Base-by-base conservation (phyloP, 2,888 invertebrate genomes). In the Caenorhabditis sp. region DNA sequence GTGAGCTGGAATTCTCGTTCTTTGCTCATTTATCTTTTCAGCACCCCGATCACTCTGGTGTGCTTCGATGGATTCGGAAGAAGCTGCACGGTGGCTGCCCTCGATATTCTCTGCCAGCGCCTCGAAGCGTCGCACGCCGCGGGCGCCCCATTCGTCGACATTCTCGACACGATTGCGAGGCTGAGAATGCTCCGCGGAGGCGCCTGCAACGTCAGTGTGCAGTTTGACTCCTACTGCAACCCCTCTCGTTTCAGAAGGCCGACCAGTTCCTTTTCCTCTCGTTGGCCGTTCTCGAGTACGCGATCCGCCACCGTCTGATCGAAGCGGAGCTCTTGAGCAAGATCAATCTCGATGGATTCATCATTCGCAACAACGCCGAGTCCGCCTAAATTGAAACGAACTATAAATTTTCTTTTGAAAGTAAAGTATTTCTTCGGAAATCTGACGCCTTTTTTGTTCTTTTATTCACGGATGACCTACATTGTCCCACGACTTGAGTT, bases 41-140 rank as follows among this genome's bases (percentile, higher is more conserved):
- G 82, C 35, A 61, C 76, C 15, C 86, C 86, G n/a, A 80, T 83
- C n/a, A 66, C 85, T 26, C 48, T 86, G 32, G 70, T 83, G 27
- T 84, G 86, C 43, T 55, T 78, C n/a, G 79, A 86, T 8, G 86
- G 86, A 9, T 82, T 83, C 15, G 79, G 81, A 11, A 63, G 82
- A 35, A 79, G 81, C 32, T 85, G 83, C 8, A 63, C 79, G 8
- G 8, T 86, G 26, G 85, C 66, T 6, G 83, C 84, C 3, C 65
- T 86, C 17, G 86, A 86, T 70, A 84, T 86, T 70, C 71, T 83
- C 32, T 73, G 70, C 53, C 74, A 66, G 8, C 81, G 81, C 58
- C 73, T 86, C 39, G 82, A 85, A 39, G 78, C 72, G n/a, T 79
- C 81, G 5, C 41, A 30, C 46, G 63, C 37, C 37, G 24, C 45